Evolutionary conservation across 2,113 vertebrate genomes (phyloP).

Genomic region (Limnothrissa miodon): DNA sequence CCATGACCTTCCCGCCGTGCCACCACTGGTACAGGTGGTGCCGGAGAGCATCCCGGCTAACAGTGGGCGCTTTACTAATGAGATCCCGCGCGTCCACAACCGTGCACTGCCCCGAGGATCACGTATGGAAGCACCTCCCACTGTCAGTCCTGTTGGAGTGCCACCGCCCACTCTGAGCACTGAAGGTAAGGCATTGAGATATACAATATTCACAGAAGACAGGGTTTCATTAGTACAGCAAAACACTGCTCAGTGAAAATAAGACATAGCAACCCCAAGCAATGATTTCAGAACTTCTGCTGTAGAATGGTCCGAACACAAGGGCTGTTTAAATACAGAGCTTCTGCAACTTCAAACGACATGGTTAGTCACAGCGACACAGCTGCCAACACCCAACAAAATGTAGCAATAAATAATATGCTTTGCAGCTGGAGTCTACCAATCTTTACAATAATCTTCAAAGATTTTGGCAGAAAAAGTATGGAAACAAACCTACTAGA

Average conservation of each 20-base stretch:
- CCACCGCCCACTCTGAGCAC: slow-evolving; percentile 85
- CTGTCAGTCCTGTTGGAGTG: slow-evolving; percentile 66
- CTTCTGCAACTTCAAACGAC: neutral
- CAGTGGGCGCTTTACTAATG: slow-evolving; percentile 84
- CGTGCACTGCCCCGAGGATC: slow-evolving; percentile 80
- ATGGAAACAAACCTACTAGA: neutral
- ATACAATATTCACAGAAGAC: neutral
- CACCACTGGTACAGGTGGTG: slow-evolving; percentile 93
- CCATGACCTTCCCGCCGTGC: slow-evolving; percentile 78
- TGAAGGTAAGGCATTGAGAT: slow-evolving; percentile 74
- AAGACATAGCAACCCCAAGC: neutral
- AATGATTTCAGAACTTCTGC: neutral
- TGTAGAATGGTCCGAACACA: neutral
- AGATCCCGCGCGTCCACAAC: slow-evolving; percentile 88
- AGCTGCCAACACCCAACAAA: neutral
- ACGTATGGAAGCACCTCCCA: slow-evolving; percentile 69
- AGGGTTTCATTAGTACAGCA: neutral
- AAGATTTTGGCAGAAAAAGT: neutral
- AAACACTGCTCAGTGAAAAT: neutral
- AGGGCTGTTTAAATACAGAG: too few relatives aligned
- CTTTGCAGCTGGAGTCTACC: neutral
- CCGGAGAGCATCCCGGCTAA: slow-evolving; percentile 84
- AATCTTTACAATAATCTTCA: neutral
- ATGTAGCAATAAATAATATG: neutral
- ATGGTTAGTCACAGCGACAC: neutral